A percentile compares a stretch with the other conserved stretches of the same genome.
These are phyloP conservation scores for Ctenicera cuprea DNA, from an alignment of 2,888 invertebrate species.

Conservation along the genomic window DNA sequence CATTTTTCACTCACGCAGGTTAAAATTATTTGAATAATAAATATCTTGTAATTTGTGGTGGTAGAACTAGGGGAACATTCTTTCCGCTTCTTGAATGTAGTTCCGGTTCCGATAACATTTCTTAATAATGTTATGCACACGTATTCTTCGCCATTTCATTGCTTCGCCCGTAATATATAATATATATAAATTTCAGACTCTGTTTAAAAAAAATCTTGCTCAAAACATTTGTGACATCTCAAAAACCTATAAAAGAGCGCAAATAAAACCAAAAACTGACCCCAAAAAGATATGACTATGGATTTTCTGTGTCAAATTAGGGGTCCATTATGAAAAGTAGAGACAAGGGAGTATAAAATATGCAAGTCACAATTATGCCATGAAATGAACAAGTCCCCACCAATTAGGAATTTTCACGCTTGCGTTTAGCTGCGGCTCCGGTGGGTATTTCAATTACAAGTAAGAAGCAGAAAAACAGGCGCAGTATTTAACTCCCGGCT, in stretches of 20 bases:
- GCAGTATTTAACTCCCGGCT: constrained; percentile 14
- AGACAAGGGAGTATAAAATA: constrained; percentile 37
- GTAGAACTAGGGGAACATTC: neutral
- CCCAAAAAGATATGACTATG: too few relatives aligned
- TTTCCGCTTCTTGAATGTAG: too few relatives aligned
- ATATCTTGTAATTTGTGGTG: constrained; percentile 3
- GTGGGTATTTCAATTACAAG: constrained; percentile 37
- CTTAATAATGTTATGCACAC: too few relatives aligned
- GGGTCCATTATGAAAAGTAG: constrained; percentile 7
- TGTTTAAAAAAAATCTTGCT: too few relatives aligned
- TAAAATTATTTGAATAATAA: constrained; percentile 24
- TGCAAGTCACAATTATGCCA: constrained; percentile 35
- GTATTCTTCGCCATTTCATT: too few relatives aligned
- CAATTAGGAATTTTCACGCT: constrained; percentile 44
- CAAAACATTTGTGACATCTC: too few relatives aligned
- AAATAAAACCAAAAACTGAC: too few relatives aligned
- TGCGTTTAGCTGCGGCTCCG: constrained; percentile 17
- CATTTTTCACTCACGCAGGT: constrained; percentile 24
- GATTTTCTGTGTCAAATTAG: constrained; percentile 18
- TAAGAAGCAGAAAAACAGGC: constrained; percentile 25
- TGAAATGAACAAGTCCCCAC: constrained; percentile 38
- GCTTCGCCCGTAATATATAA: too few relatives aligned
- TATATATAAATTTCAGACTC: too few relatives aligned
- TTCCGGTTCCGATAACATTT: too few relatives aligned
- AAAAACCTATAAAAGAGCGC: too few relatives aligned